Base-by-base conservation (phyloP, 2,888 invertebrate genomes). In the Pinctada fucata region DNA sequence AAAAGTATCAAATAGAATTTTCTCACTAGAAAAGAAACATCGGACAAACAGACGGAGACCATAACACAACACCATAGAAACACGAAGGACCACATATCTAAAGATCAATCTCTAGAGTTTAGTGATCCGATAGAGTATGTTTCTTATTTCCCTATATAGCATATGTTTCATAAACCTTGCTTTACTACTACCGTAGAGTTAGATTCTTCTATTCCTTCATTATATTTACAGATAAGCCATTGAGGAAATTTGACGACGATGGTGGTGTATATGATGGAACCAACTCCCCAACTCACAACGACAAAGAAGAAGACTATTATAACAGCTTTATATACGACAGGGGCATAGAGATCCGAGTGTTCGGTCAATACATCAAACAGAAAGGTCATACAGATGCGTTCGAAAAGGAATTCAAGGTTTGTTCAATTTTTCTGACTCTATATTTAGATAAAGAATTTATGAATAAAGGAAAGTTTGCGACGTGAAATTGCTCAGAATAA, bases 361-460 rank as follows among this genome's bases (percentile, higher is more conserved):
- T 68, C 1, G 68, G 68, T 45, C n/a, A 49, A 13, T 63, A 65
- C 51, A 66, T 74, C 51, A 47, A 58, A n/a, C 48, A 16, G 48
- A 72, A 72, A 72, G 58, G 3, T 16, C 51, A 31, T 13, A 47
- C 50, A 47, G 58, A 45, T 5, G n/a, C 16, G 51, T 52, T 72
- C n/a, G 74, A 74, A 31, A 63, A 66, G 5, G 74, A 74, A 16
- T 74, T 66, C 50, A 74, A 74, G 66, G 74, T 74, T 31, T 58
- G 58, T 10, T 6, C 6, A 5, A 52, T 52, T 58, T 58, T 58
- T 58, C 2, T 52, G 45, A 52, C 16, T 16, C 4, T 52, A 51
- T 52, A 8, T 31, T 72, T 72, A 13, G 10, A 45, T 8, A 3
- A 45, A n/a, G n/a, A n/a, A n/a, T n/a, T n/a, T 49, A 48, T 48